These are phyloP conservation scores for Neodon shergylaensis DNA, from an alignment of 2,113 vertebrate genomes.

Conservation along the genomic window DNA sequence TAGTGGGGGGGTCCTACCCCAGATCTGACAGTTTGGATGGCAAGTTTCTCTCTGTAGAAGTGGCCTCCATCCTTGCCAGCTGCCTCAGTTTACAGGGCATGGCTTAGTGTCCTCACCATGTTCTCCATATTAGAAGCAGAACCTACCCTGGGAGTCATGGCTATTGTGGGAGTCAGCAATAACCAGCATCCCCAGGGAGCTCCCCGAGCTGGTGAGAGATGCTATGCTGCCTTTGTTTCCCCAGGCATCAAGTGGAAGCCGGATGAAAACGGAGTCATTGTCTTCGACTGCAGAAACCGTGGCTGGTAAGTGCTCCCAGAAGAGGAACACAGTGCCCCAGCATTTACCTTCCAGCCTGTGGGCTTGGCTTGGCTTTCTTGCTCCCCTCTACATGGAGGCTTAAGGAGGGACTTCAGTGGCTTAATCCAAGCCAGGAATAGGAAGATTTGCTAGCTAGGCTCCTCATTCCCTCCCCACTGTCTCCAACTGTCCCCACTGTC, in stretches of 20 bases:
- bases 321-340: neutral
- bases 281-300: conserved; percentile 96
- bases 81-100: neutral
- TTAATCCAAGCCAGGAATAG: neutral
- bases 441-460: neutral
- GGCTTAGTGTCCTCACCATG: neutral
- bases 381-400: too few relatives aligned
- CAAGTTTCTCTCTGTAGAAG: neutral
- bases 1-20: neutral
- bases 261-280: conserved; percentile 96
- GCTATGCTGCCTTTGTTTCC: conserved; percentile 10
- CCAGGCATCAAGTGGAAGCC: conserved; percentile 96
- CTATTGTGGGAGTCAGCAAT: neutral
- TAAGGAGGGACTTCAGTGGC: neutral
- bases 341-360: neutral
- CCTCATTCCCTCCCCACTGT: neutral
- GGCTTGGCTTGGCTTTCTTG: neutral
- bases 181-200: neutral
- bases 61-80: neutral
- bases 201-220: neutral
- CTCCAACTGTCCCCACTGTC: neutral
- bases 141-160: neutral
- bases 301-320: conserved; percentile 89
- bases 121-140: neutral
- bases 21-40: neutral